Evolutionary conservation across 2,797 vertebrate genomes (phyloP), one percentile per base, ranked within the genome.

Genomic region (Rhinichthys osculus): DNA sequence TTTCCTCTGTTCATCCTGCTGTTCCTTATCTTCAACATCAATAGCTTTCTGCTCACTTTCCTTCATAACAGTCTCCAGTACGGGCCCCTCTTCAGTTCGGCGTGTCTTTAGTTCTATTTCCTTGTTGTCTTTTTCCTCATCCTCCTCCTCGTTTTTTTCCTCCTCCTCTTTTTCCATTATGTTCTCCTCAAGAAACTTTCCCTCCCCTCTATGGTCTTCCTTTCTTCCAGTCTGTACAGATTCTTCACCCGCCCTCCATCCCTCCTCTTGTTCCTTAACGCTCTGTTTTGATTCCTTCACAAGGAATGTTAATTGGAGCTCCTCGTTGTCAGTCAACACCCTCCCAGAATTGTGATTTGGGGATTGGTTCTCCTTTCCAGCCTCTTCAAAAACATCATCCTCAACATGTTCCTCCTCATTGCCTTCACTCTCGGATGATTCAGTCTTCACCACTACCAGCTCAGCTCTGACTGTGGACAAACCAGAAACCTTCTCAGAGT

Each of bases 381-480:
- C 40, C 23, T 95, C 95, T 74, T 93, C 91, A 91, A 96, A 96
- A 79, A 94, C 42, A 70, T 96, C 93, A 87, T 95, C 94, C 57
- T 91, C 89, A 1, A 93, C 47, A 72, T 91, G 91, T 70, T 94
- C 93, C 66, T 91, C 89, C 64, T 95, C 95, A 23, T 92, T 94
- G 78, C 94, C 94, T 40, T 96, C 95, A 87, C 94, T 94, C 90
- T 96, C 96, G 16, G 96, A 97, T 14, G 96, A 96, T 90, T 96
- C 96, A 40, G 93, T 95, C 89, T 96, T 94, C 78, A 96, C 87
- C 1, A 93, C 91, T 64, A 96, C 93, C 42, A 96, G 89, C 89
- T 97, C 96, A 17, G 95, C 92, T 33, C 93, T 93, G 84, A 96
- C 91, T 0, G 93, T 89, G 42, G 85, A 73, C 38, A 76, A 74